These are phyloP conservation scores for Pristionchus maxplancki DNA, from an alignment of 2,888 invertebrate species.

Conservation along the genomic window DNA sequence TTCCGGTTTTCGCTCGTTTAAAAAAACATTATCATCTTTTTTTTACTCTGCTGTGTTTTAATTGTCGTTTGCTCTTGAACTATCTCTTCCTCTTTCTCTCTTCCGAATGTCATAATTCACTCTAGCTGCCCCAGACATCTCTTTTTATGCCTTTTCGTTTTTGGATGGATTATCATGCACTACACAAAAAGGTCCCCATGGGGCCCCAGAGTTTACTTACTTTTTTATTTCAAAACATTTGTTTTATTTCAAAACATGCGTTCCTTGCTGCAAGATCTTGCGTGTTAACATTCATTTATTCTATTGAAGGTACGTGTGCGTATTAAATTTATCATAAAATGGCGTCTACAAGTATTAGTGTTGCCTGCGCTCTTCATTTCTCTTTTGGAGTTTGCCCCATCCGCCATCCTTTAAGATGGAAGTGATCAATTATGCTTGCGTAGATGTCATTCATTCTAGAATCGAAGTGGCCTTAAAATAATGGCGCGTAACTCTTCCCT, in stretches of 20 bases:
- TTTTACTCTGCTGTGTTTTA: neutral
- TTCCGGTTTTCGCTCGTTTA: neutral
- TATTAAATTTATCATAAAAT: neutral
- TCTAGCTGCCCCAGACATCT: neutral
- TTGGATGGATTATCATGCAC: neutral
- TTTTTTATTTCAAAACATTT: neutral
- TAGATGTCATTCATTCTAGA: neutral
- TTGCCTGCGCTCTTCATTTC: neutral
- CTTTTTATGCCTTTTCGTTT: conserved; percentile 30
- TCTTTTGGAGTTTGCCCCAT: neutral
- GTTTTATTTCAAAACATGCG: neutral
- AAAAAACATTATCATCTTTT: neutral
- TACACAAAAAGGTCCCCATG: conserved; percentile 19
- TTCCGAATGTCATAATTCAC: conserved; percentile 10
- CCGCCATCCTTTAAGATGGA: neutral
- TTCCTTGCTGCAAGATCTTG: too few relatives aligned
- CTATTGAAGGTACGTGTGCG: too few relatives aligned
- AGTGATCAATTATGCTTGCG: neutral
- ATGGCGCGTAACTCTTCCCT: neutral
- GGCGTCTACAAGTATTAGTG: neutral
- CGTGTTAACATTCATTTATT: too few relatives aligned
- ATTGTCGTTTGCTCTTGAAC: neutral
- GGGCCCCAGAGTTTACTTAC: neutral
- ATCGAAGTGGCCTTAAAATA: neutral
- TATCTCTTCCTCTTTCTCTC: too few relatives aligned